Base-by-base conservation (phyloP, 2,797 vertebrate genomes). In the Tauraco hartlaubi region DNA sequence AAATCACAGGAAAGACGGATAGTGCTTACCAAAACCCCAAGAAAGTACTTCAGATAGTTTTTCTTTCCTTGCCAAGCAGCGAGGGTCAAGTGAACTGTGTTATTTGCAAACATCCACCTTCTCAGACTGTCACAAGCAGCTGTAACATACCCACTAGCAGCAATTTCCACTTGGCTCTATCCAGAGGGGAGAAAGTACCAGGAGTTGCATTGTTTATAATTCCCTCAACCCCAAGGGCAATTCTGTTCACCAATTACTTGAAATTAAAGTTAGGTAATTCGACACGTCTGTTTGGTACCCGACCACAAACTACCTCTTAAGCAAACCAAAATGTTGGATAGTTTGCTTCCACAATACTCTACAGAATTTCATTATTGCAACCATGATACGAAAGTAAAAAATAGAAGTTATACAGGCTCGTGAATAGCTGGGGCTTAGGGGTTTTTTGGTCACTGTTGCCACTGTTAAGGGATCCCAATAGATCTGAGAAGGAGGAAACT, bases 241-340 rank as follows among this genome's bases (percentile, higher is more conserved):
- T 96, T 95, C 88, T 96, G 95, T 93, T 97, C 75, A 33, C 96
- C 96, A 97, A 97, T 98, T 98, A 98, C 89, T 95, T 88, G 95
- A 97, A 98, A 98, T 98, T 98, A 98, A 97, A 97, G 96, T 94
- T 96, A 96, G 95, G 97, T 98, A 97, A 98, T 98, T 97, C 4
- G 94, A 98, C 95, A 98, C 96, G 67, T 98, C 97, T 98, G 94
- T 97, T 96, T 97, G 96, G 95, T 67, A 73, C 95, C 94, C 86
- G 33, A 97, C 98, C 98, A 97, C 98, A 98, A 98, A 97, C 97
- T 97, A 97, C 97, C 94, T 98, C 97, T 97, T 97, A 97, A 96
- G 93, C 80, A 94, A 96, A 96, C 94, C 95, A 82, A 95, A 46
- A 77, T 76, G 72, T 44, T 94, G 75, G 85, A 85, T 97, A 95